Base-by-base conservation (phyloP, 2,888 invertebrate species). In the Osmoderma eremita region DNA sequence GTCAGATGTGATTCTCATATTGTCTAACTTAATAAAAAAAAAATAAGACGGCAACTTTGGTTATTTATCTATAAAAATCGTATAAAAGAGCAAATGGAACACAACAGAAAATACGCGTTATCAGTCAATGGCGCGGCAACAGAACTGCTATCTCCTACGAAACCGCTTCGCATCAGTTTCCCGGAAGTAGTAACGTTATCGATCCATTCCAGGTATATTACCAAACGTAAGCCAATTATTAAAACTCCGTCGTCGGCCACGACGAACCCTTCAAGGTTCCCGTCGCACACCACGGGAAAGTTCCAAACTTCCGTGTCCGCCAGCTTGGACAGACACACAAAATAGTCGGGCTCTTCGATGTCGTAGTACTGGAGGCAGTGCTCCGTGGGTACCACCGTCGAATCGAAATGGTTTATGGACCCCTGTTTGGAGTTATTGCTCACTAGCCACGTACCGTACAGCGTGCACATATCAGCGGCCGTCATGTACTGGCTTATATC, bases 301-400 rank as follows among this genome's bases (percentile, higher is more conserved):
- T 56, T 56, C 42, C 56, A 56, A 18, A 56, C 41, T 41, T 56
- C 41, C 17, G 54, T n/a, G 15, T 10, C 38, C 10, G n/a, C 15
- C 8, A 39, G 6, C 17, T 17, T 38, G 3, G 38, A 12, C n/a
- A 54, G n/a, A 20, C 54, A 54, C 4, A 54, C 18, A 17, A 54
- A 54, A n/a, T 18, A 38, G 12, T 39, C n/a, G 17, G 54, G 54
- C 5, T 54, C 30, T 1, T 30, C 54, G 12, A 54, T 39, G 13
- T 54, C 20, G 18, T 39, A 54, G 38, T 54, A 39, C 8, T 15
- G 22, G 12, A 39, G 18, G n/a, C 54, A 54, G 12, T 38, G 6
- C 4, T 54, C 54, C 13, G 10, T 38, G 1, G 3, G n/a, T 10
- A 54, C 5, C 10, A 54, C 18, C 0, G 6, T 10, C 12, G 54